Conservation (phyloP, 2,113 vertebrate genomes). For the Ochotona curzoniae region DNA sequence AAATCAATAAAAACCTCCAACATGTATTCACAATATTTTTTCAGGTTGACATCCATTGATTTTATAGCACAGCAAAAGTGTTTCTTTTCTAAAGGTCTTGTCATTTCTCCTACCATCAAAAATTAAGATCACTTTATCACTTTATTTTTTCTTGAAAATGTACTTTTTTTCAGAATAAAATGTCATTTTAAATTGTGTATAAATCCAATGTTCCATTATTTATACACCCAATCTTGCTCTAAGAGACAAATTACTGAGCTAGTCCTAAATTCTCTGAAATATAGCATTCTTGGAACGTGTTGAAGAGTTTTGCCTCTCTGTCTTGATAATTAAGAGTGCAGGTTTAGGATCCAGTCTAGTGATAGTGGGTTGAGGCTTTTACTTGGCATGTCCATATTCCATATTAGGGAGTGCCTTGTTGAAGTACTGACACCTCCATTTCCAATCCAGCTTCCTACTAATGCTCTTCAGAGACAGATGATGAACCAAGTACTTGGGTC, state of each 20-base stretch:
- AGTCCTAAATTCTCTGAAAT: background rate
- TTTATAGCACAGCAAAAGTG: slow-evolving; percentile 20
- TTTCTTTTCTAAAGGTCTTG: slow-evolving; percentile 16
- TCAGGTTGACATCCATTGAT: slow-evolving; percentile 44
- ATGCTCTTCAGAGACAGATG: too few relatives aligned
- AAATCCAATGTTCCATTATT: background rate
- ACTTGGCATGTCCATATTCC: too few relatives aligned
- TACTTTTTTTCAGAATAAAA: background rate
- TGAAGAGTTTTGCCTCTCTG: background rate
- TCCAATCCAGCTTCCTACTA: too few relatives aligned
- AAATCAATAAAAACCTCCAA: slow-evolving; percentile 47
- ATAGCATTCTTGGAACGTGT: background rate
- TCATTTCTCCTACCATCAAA: background rate
- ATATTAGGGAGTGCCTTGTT: too few relatives aligned
- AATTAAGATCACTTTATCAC: background rate
- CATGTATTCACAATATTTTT: slow-evolving; percentile 49
- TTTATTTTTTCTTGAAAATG: background rate
- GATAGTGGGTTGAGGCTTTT: too few relatives aligned
- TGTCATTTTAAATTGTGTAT: background rate
- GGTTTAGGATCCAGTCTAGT: too few relatives aligned
- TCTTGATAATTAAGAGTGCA: background rate
- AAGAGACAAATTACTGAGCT: background rate
- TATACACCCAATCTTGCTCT: background rate
- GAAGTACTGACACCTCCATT: too few relatives aligned
- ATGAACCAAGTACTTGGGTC: too few relatives aligned